Evolutionary conservation across 2,113 vertebrate species (phyloP), one percentile per base, ranked within the genome.

Genomic region (Trichomycterus rosablanca): DNA sequence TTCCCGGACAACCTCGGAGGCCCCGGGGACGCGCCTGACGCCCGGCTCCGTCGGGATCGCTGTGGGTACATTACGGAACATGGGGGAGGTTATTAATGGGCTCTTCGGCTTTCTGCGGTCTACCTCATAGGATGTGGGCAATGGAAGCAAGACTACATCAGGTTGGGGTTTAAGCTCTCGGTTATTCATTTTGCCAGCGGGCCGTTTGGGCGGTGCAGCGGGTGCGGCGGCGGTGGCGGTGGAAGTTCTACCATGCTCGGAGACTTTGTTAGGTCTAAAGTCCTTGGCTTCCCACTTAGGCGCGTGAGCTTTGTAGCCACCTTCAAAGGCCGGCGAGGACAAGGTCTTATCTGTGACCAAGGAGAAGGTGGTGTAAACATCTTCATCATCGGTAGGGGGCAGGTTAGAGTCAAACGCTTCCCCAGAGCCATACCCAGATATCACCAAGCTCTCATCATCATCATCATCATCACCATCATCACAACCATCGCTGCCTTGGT

Each of bases 1-100:
- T 90, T 99, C 94, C 56, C 92, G 95, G 90, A 97, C 92, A 89
- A 97, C 95, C 90, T 98, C 96, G 83, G 94, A 95, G 89, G 94
- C 90, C 90, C 95, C 96, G 84, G 95, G 95, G 81, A 93, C 91
- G 88, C 92, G 90, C 91, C 92, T 92, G 90, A 96, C 90, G 91
- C 93, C 96, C 4, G 96, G 93, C 90, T 97, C 92, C 79, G 96
- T 99, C 89, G 96, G 95, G 88, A 94, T 95, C 93, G 96, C 96
- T 99, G 96, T 99, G 95, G 96, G 96, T 93, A 98, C 93, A 98
- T 97, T 92, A 97, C 84, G 96, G 93, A 95, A 98, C 94, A 98
- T 93, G 92, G 93, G 93, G 93, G 94, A 95, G 94, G 93, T 99
- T 91, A 99, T 95, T 97, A 97, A 89, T 82, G 93, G 90, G 89